phyloP scores from a whole-genome alignment of 2,888 invertebrate genomes.

The Eutolmus rufibarbis region DNA sequence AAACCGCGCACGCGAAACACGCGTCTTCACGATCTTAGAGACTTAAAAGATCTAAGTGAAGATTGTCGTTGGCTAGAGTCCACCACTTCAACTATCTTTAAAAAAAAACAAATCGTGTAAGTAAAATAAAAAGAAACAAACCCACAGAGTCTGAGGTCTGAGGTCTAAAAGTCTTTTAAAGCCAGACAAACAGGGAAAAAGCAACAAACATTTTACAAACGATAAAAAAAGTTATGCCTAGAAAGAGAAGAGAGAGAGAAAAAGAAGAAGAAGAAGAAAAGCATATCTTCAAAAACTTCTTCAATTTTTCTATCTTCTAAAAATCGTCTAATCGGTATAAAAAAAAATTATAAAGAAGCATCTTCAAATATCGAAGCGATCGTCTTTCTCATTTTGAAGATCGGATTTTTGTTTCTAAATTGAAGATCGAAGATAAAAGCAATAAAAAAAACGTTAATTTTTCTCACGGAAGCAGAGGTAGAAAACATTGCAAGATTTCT shows the following conservation, averaged over 20 bases:
- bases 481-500: neutral
- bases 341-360: no score
- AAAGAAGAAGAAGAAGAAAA: no score
- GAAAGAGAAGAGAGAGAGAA: no score
- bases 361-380: no score
- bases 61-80: neutral
- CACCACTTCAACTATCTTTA: neutral
- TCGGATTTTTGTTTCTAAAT: neutral
- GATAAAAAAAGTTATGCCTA: no score
- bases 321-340: no score
- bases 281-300: no score
- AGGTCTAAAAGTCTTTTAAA: no score
- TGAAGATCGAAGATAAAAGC: neutral
- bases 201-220: no score
- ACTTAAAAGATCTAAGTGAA: neutral
- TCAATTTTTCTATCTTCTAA: no score
- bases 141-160: neutral
- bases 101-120: neutral
- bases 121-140: neutral
- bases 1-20: neutral
- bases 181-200: no score
- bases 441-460: neutral
- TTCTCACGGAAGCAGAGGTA: neutral
- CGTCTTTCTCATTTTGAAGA: no score
- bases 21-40: neutral